Conservation (phyloP, 2,113 vertebrate species). For the Brachirus orientalis region DNA sequence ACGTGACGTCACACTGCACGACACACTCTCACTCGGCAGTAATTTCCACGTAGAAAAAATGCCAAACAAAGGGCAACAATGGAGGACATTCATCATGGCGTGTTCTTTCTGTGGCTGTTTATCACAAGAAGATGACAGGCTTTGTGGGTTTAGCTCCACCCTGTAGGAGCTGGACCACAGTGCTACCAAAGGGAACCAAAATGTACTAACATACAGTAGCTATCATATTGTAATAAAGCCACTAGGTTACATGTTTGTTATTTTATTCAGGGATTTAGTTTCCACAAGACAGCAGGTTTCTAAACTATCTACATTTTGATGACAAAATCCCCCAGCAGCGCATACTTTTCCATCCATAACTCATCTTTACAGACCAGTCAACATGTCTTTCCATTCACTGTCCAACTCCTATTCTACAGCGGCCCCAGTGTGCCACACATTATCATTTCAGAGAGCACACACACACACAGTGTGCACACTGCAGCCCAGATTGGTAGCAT, state of each 20-base stretch:
- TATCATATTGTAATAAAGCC: constrained; percentile 17
- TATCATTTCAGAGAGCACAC: constrained; percentile 69
- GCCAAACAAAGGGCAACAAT: too few relatives aligned
- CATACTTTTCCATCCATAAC: constrained; percentile 4
- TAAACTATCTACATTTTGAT: constrained; percentile 43
- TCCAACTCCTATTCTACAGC: constrained; percentile 53
- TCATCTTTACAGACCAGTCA: not conserved
- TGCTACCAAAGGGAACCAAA: too few relatives aligned
- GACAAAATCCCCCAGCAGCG: constrained; percentile 23
- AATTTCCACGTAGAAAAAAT: too few relatives aligned
- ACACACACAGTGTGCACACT: constrained; percentile 12
- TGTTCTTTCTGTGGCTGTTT: too few relatives aligned
- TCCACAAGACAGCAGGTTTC: constrained; percentile 24
- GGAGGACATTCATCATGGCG: too few relatives aligned
- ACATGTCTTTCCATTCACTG: constrained; percentile 15
- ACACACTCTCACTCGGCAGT: too few relatives aligned
- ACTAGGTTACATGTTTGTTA: constrained; percentile 29
- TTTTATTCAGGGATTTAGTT: too few relatives aligned
- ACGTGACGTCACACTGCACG: too few relatives aligned
- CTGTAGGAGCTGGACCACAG: too few relatives aligned
- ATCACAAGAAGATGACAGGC: too few relatives aligned
- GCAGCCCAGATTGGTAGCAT: constrained; percentile 68
- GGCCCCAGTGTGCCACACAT: constrained; percentile 49
- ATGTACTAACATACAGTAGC: too few relatives aligned
- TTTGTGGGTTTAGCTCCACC: too few relatives aligned